phyloP scores from a whole-genome alignment of 2,888 invertebrate genomes.

The Apodemia zela region DNA sequence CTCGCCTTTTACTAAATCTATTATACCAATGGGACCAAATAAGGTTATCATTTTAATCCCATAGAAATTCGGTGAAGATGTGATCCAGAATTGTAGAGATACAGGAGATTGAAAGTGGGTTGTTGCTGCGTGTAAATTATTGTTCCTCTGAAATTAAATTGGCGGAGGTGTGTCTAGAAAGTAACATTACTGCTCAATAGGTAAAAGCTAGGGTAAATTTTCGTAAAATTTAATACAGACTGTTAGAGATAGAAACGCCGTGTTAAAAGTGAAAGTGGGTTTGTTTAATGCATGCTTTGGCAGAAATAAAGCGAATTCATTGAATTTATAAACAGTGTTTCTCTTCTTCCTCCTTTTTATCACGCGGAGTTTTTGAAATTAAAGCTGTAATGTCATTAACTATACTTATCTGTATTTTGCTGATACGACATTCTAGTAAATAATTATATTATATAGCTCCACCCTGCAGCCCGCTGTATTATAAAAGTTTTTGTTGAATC shows the following conservation, averaged over 20 bases:
- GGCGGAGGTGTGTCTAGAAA: neutral
- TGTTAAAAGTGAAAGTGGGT: conserved; percentile 2
- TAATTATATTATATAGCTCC: too few species aligned
- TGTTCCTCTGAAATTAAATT: neutral
- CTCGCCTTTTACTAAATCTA: too few species aligned
- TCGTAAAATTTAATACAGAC: conserved; percentile 5
- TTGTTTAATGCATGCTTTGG: neutral
- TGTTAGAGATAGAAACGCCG: neutral
- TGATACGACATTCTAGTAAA: too few species aligned
- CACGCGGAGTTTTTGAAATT: neutral
- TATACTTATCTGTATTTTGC: neutral
- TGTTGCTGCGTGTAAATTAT: too few species aligned
- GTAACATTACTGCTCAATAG: neutral
- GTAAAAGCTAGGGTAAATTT: neutral
- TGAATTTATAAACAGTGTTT: neutral
- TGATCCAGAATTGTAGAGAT: too few species aligned
- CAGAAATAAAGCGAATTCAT: neutral
- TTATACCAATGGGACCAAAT: too few species aligned
- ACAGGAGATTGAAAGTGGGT: too few species aligned
- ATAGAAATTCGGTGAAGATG: too few species aligned
- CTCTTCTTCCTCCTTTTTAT: neutral
- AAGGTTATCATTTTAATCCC: too few species aligned
- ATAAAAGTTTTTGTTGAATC: too few species aligned
- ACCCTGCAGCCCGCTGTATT: too few species aligned
- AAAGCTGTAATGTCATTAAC: neutral